Conservation (phyloP, 2,888 invertebrate species). For the Apodemia zela region DNA sequence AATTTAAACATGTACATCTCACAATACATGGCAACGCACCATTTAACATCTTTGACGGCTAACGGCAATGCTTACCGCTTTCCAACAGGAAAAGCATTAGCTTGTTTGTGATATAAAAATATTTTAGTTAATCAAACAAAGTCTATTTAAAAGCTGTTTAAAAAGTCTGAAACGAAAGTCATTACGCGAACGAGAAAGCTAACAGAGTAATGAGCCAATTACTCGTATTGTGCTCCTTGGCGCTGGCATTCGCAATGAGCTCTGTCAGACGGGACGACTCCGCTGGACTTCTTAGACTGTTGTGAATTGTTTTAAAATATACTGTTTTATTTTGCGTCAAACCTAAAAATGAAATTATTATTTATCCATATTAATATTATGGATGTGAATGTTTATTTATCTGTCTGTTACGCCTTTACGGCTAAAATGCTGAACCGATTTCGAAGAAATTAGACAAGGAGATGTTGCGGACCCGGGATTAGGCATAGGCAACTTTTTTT, state of each 20-base stretch:
- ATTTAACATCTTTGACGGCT: too few species aligned
- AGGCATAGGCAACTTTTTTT: too few species aligned
- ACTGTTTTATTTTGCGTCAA: neutral
- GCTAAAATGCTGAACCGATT: too few species aligned
- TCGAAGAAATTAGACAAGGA: too few species aligned
- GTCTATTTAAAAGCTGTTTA: slow-evolving; percentile 23
- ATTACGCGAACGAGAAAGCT: slow-evolving; percentile 25
- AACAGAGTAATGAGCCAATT: slow-evolving; percentile 28
- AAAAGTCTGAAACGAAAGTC: slow-evolving; percentile 27
- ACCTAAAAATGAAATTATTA: neutral
- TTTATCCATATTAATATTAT: too few species aligned
- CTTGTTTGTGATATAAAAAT: neutral
- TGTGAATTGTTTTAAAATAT: neutral
- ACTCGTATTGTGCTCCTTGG: slow-evolving; percentile 20
- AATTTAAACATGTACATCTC: too few species aligned
- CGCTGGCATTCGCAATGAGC: slow-evolving; percentile 7
- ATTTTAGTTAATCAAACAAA: slow-evolving; percentile 7
- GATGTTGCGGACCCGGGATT: too few species aligned
- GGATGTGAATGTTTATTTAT: too few species aligned
- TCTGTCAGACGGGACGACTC: slow-evolving; percentile 1
- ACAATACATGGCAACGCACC: too few species aligned
- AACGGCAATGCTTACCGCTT: neutral
- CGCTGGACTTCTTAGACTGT: neutral
- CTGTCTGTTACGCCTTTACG: too few species aligned
- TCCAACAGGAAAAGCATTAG: neutral